phyloP scores from a whole-genome alignment of 2,797 vertebrate genomes.

The Mastacembelus armatus region DNA sequence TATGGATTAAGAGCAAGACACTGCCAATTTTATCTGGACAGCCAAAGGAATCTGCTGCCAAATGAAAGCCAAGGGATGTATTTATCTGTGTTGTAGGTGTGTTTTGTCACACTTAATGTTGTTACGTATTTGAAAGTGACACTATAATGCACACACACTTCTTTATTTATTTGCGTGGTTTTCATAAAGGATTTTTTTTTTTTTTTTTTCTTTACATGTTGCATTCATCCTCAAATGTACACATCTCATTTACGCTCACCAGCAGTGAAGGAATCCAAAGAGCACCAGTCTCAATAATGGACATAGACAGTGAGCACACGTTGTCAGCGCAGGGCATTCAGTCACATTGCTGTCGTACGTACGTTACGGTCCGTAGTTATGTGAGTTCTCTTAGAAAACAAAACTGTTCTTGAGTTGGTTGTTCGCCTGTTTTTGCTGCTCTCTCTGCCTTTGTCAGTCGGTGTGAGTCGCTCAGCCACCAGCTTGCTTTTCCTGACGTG shows the following conservation, averaged over 20 bases:
- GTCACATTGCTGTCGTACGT: slow-evolving; percentile 19
- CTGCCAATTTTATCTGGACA: slow-evolving; percentile 72
- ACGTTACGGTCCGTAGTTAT: slow-evolving; percentile 14
- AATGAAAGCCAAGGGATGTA: slow-evolving; percentile 47
- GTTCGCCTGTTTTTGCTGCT: slow-evolving; percentile 29
- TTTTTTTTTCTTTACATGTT: slow-evolving; percentile 42
- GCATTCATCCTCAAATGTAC: slow-evolving; percentile 32
- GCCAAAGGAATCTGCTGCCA: slow-evolving; percentile 72
- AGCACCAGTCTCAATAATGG: slow-evolving; percentile 47
- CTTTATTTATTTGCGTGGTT: neutral
- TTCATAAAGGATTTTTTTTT: slow-evolving; percentile 36
- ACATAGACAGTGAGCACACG: slow-evolving; percentile 26
- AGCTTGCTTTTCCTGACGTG: slow-evolving; percentile 63
- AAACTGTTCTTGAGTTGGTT: slow-evolving; percentile 36
- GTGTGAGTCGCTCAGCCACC: slow-evolving; percentile 17
- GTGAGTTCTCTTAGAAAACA: slow-evolving; percentile 20
- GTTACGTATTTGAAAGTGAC: slow-evolving; percentile 54
- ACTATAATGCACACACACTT: slow-evolving; percentile 16
- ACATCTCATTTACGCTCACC: slow-evolving; percentile 60
- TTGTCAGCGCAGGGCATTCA: slow-evolving; percentile 35
- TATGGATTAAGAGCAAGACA: slow-evolving; percentile 68
- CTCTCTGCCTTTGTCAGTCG: slow-evolving; percentile 40
- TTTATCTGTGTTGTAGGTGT: slow-evolving; percentile 51
- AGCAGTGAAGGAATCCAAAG: slow-evolving; percentile 73
- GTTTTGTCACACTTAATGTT: slow-evolving; percentile 62